Percentiles rank a stretch among this genome's conserved stretches.
phyloP scores from a whole-genome alignment of 2,113 vertebrate genomes.

The Corythoichthys intestinalis region DNA sequence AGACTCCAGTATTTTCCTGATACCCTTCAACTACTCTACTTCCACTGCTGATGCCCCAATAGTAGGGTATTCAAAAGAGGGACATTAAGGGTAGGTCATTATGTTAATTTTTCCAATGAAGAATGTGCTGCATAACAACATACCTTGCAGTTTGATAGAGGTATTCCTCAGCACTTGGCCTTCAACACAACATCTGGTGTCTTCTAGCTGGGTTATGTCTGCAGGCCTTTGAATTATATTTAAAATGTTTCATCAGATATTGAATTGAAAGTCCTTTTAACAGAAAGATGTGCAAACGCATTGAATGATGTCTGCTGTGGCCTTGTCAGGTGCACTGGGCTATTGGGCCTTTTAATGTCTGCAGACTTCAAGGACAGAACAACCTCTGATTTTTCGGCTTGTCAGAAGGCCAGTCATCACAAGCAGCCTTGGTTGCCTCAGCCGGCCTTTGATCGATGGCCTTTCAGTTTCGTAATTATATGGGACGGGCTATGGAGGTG shows the following conservation, averaged over 20 bases:
- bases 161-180: background rate
- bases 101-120: no score
- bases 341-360: slow-evolving; percentile 50
- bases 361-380: slow-evolving; percentile 57
- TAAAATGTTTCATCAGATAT: background rate
- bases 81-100: no score
- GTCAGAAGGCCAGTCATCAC: slow-evolving; percentile 43
- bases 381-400: slow-evolving; percentile 39
- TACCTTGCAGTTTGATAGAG: background rate
- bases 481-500: slow-evolving; percentile 23
- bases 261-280: slow-evolving; percentile 19
- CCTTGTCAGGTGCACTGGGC: slow-evolving; percentile 26
- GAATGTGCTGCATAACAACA: no score
- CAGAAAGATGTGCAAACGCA: slow-evolving; percentile 23
- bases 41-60: no score
- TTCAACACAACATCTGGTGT: background rate
- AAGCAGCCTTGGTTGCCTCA: slow-evolving; percentile 41
- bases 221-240: background rate
- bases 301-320: slow-evolving; percentile 30
- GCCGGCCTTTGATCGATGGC: slow-evolving; percentile 68
- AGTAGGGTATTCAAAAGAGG: no score
- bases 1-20: no score
- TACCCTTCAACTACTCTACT: no score
- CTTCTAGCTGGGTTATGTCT: background rate
- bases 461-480: slow-evolving; percentile 65